phyloP scores from a whole-genome alignment of 2,888 invertebrate genomes.

The Lumbricus terrestris region DNA sequence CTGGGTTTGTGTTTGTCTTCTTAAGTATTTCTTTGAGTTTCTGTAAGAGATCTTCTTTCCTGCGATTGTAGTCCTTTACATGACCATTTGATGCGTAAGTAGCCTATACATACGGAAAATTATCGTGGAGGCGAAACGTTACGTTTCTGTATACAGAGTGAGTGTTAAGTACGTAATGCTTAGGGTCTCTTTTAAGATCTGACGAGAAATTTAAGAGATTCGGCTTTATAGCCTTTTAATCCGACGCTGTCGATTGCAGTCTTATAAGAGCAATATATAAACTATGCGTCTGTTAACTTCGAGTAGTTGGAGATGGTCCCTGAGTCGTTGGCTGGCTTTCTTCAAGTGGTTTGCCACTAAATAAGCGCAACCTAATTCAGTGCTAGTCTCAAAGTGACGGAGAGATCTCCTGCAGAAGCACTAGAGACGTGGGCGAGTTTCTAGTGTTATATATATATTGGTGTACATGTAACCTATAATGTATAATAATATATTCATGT shows the following conservation, averaged over 20 bases:
- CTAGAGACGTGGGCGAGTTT: neutral
- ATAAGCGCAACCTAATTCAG: neutral
- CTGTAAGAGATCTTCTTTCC: neutral
- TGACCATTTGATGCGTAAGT: too few species aligned
- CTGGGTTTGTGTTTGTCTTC: neutral
- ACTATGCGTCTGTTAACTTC: neutral
- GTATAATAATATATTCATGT: neutral
- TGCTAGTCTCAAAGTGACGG: neutral
- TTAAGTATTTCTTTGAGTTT: neutral
- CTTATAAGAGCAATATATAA: too few species aligned
- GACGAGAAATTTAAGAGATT: neutral
- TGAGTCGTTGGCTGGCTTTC: neutral
- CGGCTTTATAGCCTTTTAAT: neutral
- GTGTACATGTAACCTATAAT: neutral
- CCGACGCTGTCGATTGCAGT: neutral
- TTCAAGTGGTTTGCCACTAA: neutral
- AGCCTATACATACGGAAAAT: neutral
- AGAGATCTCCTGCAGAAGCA: neutral
- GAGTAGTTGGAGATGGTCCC: neutral
- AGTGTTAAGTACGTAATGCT: neutral
- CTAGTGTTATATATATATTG: neutral
- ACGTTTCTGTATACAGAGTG: neutral
- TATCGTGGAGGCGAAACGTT: neutral
- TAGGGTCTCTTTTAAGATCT: neutral
- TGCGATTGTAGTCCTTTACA: too few species aligned